Percentiles rank a stretch among this genome's conserved stretches.
Evolutionary conservation across 2,888 invertebrate genomes (phyloP).

Genomic region (Unio delphinus): DNA sequence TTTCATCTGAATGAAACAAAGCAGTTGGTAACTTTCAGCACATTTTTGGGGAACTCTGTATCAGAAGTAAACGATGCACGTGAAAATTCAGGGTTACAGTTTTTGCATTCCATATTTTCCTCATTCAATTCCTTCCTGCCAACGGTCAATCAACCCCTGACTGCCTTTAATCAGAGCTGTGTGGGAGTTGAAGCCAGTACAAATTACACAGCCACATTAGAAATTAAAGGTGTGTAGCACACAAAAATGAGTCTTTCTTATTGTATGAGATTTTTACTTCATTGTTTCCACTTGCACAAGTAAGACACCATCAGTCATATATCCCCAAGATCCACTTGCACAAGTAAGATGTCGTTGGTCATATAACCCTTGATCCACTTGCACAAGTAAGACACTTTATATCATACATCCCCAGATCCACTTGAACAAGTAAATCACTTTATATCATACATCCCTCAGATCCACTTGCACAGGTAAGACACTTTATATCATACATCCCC

Average conservation of each 20-base stretch:
- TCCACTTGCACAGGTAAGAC: no score
- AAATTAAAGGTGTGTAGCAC: conserved; percentile 51
- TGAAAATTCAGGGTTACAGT: conserved; percentile 13
- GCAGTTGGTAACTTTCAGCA: conserved; percentile 16
- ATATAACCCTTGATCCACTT: no score
- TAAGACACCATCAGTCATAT: no score
- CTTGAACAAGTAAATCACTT: no score
- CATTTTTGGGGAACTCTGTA: conserved; percentile 19
- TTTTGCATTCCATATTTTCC: conserved; percentile 20
- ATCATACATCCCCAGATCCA: no score
- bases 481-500: no score
- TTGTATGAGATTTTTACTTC: no score
- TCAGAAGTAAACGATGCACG: conserved; percentile 18
- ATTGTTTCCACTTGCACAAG: no score
- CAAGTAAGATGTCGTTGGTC: no score
- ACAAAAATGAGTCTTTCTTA: conserved; percentile 1
- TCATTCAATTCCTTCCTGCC: conserved; percentile 22
- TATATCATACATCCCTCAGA: no score
- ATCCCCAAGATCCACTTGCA: no score
- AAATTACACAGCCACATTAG: conserved; percentile 55
- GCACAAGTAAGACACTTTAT: no score
- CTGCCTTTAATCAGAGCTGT: conserved; percentile 67
- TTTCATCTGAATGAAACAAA: conserved; percentile 7
- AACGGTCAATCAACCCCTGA: conserved; percentile 48
- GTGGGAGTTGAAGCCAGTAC: conserved; percentile 60